A percentile compares a stretch with the other conserved stretches of the same genome.
These are phyloP conservation scores for Nannospalax galili DNA, from an alignment of 2,113 vertebrate species.

Conservation along the genomic window DNA sequence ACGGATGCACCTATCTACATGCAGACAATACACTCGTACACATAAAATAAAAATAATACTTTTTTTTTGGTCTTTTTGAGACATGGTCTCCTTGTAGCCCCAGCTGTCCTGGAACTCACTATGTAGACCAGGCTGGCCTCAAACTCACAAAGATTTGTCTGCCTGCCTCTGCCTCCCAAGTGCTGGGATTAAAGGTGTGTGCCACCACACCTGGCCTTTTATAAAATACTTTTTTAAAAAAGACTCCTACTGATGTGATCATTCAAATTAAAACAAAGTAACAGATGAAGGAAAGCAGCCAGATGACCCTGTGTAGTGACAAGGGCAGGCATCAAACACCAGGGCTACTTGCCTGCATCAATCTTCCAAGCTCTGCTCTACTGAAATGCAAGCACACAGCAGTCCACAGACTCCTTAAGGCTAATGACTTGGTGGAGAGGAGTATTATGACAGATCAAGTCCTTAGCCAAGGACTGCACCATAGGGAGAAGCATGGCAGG, in stretches of 20 bases:
- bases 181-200: too few relatives aligned
- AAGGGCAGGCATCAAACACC: not conserved
- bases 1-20: too few relatives aligned
- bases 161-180: too few relatives aligned
- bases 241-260: not conserved
- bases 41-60: too few relatives aligned
- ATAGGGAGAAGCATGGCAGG: not conserved
- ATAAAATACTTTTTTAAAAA: too few relatives aligned
- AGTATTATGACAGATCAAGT: conserved; percentile 8
- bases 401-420: not conserved
- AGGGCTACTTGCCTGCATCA: not conserved
- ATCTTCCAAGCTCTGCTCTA: not conserved
- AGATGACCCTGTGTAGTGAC: not conserved
- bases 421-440: not conserved
- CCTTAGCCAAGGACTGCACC: not conserved
- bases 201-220: too few relatives aligned
- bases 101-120: too few relatives aligned
- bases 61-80: too few relatives aligned
- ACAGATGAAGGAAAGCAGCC: not conserved
- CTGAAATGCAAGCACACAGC: not conserved
- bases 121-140: too few relatives aligned
- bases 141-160: too few relatives aligned
- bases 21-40: too few relatives aligned
- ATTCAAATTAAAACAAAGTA: conserved; percentile 29
- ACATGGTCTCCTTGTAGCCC: too few relatives aligned